Percentiles rank a stretch among this genome's conserved stretches.
Evolutionary conservation across 2,113 vertebrate genomes (phyloP).

Genomic region (Tetrao urogallus): DNA sequence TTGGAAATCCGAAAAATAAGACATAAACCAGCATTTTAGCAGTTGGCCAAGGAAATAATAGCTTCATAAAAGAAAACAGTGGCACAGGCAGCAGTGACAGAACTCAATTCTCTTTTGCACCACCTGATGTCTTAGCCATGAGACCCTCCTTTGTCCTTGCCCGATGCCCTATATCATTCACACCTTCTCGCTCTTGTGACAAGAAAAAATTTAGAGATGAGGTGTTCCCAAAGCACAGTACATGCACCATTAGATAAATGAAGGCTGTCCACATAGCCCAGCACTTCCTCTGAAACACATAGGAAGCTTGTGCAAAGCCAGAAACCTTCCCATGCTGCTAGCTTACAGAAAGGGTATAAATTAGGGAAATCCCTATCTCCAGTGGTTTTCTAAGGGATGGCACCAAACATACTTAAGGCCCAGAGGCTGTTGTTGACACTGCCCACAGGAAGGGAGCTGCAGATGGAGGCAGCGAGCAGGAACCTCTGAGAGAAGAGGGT

Average conservation of each 20-base stretch:
- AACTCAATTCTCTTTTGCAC: neutral
- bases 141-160: slow-evolving; percentile 12
- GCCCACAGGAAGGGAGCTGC: neutral
- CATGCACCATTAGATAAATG: neutral
- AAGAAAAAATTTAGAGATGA: neutral
- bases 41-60: slow-evolving; percentile 18
- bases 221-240: neutral
- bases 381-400: neutral
- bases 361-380: neutral
- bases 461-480: neutral
- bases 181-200: neutral
- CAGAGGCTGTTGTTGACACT: neutral
- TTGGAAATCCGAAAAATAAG: slow-evolving; percentile 33
- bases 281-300: neutral
- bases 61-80: neutral
- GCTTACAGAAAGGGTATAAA: neutral
- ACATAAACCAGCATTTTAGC: neutral
- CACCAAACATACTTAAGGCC: neutral
- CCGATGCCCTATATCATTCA: neutral
- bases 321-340: neutral
- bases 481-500: neutral
- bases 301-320: neutral
- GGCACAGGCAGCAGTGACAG: neutral
- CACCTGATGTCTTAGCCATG: neutral
- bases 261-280: neutral